Percentiles rank a stretch among this genome's conserved stretches.
Evolutionary conservation across 2,113 vertebrate species (phyloP).

Genomic region (Daboia siamensis): DNA sequence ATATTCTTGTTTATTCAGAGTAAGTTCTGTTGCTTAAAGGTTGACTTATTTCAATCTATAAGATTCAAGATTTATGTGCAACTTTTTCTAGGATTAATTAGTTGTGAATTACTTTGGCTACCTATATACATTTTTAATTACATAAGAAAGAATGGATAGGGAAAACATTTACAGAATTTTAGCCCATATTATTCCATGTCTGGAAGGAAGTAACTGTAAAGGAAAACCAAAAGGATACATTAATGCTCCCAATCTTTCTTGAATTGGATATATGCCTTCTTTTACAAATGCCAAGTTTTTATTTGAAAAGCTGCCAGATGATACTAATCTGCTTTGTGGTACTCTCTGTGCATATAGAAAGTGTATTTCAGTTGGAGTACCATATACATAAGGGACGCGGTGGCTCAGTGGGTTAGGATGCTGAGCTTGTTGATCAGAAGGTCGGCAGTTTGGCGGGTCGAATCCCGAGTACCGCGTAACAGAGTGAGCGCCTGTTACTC

Average conservation of each 20-base stretch:
- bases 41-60: neutral
- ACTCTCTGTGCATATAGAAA: too few species aligned
- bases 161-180: neutral
- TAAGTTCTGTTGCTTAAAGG: neutral
- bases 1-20: neutral
- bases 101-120: neutral
- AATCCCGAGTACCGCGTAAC: too few species aligned
- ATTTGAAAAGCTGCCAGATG: too few species aligned
- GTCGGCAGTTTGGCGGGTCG: too few species aligned
- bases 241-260: neutral
- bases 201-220: neutral
- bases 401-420: too few species aligned
- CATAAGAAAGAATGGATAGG: neutral
- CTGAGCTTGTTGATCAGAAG: too few species aligned
- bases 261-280: too few species aligned
- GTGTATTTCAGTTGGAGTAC: too few species aligned
- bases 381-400: too few species aligned
- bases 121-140: neutral
- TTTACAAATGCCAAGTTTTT: too few species aligned
- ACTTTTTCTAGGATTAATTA: neutral
- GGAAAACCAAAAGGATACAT: neutral
- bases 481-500: too few species aligned
- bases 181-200: neutral
- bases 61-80: neutral
- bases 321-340: too few species aligned